These are phyloP conservation scores for Guaruba guarouba DNA, from an alignment of 2,113 vertebrate genomes.

Conservation along the genomic window DNA sequence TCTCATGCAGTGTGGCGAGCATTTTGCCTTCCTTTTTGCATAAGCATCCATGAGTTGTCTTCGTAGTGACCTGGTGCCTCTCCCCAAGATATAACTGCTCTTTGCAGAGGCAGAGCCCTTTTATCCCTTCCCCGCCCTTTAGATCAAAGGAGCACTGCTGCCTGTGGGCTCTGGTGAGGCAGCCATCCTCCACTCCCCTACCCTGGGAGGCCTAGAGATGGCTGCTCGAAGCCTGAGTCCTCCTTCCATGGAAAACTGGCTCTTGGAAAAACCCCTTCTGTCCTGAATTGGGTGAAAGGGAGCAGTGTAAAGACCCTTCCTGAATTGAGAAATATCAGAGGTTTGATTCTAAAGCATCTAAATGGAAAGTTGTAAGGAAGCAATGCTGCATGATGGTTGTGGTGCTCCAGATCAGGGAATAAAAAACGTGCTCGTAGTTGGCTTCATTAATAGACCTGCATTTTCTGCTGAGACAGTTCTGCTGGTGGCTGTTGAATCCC, in stretches of 20 bases:
- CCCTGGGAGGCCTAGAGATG: fast-evolving
- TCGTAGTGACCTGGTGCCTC: not conserved
- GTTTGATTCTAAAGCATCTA: not conserved
- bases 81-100: not conserved
- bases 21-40: not conserved
- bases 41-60: not conserved
- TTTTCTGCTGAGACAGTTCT: not conserved
- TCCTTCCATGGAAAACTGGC: not conserved
- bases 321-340: not conserved
- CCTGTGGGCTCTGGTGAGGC: not conserved
- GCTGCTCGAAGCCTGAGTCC: not conserved
- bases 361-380: not conserved
- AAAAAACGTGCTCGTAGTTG: not conserved
- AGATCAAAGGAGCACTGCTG: not conserved
- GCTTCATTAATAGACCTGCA: not conserved
- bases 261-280: not conserved
- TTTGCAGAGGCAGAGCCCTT: not conserved
- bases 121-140: not conserved
- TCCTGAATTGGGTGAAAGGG: not conserved
- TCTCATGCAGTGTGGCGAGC: fast-evolving
- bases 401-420: not conserved
- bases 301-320: not conserved
- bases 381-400: not conserved
- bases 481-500: not conserved
- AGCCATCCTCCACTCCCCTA: not conserved